These are phyloP conservation scores for Agrotis segetum DNA, from an alignment of 2,888 invertebrate species.

Conservation along the genomic window DNA sequence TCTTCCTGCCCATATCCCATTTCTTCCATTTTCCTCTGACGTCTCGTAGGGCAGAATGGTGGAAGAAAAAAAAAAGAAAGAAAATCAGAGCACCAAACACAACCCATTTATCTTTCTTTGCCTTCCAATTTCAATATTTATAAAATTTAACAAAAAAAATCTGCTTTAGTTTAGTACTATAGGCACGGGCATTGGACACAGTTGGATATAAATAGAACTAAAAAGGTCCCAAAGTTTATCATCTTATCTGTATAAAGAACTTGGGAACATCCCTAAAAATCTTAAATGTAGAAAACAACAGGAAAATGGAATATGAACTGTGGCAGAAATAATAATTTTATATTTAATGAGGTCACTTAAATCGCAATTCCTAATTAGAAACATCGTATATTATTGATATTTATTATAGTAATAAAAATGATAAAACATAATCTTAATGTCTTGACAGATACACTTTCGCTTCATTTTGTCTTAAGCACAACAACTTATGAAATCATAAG, in stretches of 20 bases:
- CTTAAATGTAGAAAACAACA: not conserved
- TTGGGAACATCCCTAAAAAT: no score
- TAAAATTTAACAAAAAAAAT: no score
- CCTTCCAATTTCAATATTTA: no score
- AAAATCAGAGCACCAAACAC: no score
- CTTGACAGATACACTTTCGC: not conserved
- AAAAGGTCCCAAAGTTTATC: not conserved
- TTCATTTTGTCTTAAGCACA: slow-evolving; percentile 3
- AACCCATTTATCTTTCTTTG: no score
- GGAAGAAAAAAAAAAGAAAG: no score
- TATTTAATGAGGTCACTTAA: not conserved
- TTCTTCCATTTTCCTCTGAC: no score
- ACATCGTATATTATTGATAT: not conserved
- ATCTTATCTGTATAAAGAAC: no score
- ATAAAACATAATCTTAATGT: slow-evolving; percentile 22
- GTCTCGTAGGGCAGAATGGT: no score
- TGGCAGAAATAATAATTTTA: not conserved
- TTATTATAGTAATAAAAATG: not conserved
- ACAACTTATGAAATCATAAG: no score
- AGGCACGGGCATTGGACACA: not conserved
- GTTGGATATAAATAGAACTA: not conserved
- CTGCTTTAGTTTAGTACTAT: no score
- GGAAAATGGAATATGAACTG: not conserved
- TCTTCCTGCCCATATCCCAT: no score
- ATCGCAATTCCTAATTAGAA: not conserved